These are phyloP conservation scores for Cettia cetti DNA, from an alignment of 2,113 vertebrate species.

Conservation along the genomic window DNA sequence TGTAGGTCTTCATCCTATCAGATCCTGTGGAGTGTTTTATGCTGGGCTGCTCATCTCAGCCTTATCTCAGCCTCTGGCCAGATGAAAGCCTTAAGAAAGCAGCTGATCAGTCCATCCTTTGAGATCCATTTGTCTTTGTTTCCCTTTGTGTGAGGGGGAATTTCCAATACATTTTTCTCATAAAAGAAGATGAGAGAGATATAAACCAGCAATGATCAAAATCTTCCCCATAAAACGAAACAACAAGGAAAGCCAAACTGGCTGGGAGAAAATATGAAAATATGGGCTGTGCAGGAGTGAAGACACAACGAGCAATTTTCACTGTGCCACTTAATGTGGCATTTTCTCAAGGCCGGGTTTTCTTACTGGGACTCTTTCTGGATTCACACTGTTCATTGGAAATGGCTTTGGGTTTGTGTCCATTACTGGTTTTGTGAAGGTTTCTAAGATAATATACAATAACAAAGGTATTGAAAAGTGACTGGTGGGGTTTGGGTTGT, in stretches of 20 bases:
- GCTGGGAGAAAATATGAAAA: not conserved
- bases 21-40: not conserved
- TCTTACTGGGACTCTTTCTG: not conserved
- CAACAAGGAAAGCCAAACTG: not conserved
- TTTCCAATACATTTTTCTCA: not conserved
- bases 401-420: not conserved
- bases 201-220: not conserved
- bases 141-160: not conserved
- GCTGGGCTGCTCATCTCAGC: not conserved
- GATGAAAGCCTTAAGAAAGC: not conserved
- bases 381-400: not conserved
- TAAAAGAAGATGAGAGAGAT: slow-evolving; percentile 4
- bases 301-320: not conserved
- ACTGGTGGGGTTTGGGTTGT: not conserved
- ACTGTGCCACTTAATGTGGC: not conserved
- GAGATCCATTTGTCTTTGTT: not conserved
- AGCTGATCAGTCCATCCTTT: not conserved
- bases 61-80: not conserved
- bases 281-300: not conserved
- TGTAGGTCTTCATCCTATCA: not conserved
- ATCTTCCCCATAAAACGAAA: not conserved
- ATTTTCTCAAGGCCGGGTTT: not conserved
- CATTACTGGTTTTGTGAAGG: not conserved
- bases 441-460: not conserved
- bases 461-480: not conserved